A percentile compares a stretch with the other conserved stretches of the same genome.
These are phyloP conservation scores for Bombycilla garrulus DNA, from an alignment of 2,113 vertebrate genomes.

Conservation along the genomic window DNA sequence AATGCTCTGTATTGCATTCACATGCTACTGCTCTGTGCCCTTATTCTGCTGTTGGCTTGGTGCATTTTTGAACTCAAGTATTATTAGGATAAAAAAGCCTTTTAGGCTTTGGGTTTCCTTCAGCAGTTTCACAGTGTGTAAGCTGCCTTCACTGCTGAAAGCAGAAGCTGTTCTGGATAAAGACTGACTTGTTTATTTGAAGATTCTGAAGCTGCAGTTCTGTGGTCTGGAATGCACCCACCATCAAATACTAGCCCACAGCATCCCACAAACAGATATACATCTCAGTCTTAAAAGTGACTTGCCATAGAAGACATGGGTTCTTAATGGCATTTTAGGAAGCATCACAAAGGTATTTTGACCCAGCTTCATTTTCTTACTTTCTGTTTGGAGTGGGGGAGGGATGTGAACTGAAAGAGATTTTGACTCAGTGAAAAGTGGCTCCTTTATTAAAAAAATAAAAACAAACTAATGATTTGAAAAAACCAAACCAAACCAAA, in stretches of 20 bases:
- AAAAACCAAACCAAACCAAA: neutral
- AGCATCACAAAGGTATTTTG: neutral
- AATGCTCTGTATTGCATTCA: neutral
- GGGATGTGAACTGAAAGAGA: neutral
- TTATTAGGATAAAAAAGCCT: neutral
- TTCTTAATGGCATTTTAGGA: neutral
- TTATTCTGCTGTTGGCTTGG: neutral
- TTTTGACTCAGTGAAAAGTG: neutral
- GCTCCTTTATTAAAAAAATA: neutral
- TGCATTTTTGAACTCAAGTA: neutral
- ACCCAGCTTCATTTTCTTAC: neutral
- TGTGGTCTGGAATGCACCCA: neutral
- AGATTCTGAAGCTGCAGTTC: neutral
- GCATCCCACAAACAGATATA: fast-evolving
- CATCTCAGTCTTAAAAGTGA: neutral
- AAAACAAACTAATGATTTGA: neutral
- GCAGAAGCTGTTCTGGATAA: neutral
- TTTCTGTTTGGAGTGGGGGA: neutral
- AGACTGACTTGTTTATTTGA: neutral
- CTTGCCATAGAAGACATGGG: neutral
- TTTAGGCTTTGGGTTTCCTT: neutral
- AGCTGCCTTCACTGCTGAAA: neutral
- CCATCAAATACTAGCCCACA: neutral
- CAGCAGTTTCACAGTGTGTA: neutral
- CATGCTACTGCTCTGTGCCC: neutral